Evolutionary conservation across 2,113 vertebrate genomes (phyloP), one percentile per base, ranked within the genome.

Genomic region (Nannobrachium achirus): DNA sequence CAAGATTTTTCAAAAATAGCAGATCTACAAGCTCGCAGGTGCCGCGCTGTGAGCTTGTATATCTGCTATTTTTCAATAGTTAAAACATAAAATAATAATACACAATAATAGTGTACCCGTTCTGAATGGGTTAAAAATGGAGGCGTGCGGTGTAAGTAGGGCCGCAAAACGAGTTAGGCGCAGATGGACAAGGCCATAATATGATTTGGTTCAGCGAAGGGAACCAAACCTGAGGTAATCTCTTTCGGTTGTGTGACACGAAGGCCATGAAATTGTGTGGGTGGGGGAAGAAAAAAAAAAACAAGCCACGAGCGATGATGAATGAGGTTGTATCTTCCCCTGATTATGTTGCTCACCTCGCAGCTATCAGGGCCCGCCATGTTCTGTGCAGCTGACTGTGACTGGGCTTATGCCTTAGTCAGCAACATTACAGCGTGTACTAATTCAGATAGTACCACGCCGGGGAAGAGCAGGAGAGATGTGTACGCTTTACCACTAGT

Each of bases 121-220:
- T n/a, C n/a, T n/a, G n/a, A n/a, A n/a, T n/a, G n/a, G n/a, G n/a
- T n/a, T n/a, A n/a, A n/a, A 77, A 60, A 56, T 33, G 25, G 69
- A 69, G 81, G 73, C 89, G 85, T 88, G 81, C 85, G 85, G 75
- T 56, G 72, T 50, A 66, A 83, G 89, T 65, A 33, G 25, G 25
- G 74, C 79, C 73, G 82, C 85, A 76, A 83, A 80, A 80, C 67
- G 85, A 75, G 88, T 73, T 72, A 71, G 78, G 82, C 78, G 69
- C 86, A 83, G 85, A 85, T 82, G 81, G 79, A 80, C 69, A 45
- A 73, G 76, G 73, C 53, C 73, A 63, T 58, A 79, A 56, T 64
- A 59, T 48, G 68, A 80, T 85, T 78, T 71, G 64, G 83, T 76
- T 87, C 78, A 79, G 40, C 66, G 81, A 69, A 56, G 44, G n/a